Evolutionary conservation across 2,888 invertebrate genomes (phyloP).

Genomic region (Chalcosyrphus nemorum): DNA sequence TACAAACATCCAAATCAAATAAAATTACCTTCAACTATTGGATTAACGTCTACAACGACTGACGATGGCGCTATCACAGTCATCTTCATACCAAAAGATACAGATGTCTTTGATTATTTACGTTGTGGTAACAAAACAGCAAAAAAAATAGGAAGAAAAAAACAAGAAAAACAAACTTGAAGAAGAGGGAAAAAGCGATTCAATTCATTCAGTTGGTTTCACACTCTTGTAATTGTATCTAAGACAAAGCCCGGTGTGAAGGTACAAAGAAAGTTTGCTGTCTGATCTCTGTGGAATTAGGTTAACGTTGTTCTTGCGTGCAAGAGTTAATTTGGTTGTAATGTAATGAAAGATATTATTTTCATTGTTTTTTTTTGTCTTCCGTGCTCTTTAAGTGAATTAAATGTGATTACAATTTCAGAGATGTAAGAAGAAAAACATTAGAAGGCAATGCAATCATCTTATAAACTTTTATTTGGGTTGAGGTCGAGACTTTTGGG

Average conservation of each 20-base stretch:
- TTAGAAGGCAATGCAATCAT: background rate
- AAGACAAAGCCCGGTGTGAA: conserved; percentile 7
- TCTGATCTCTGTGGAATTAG: conserved; percentile 5
- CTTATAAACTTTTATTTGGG: background rate
- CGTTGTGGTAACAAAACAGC: background rate
- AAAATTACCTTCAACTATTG: conserved; percentile 5
- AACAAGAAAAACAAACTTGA: background rate
- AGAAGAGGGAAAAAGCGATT: background rate
- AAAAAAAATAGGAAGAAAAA: no score
- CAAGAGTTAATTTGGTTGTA: background rate
- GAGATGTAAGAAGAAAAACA: background rate
- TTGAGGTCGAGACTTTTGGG: background rate
- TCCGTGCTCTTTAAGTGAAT: background rate
- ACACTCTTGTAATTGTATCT: conserved; percentile 3
- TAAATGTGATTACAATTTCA: background rate
- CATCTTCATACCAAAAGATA: background rate
- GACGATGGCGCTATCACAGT: conserved; percentile 7
- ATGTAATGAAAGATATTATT: background rate
- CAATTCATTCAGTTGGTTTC: conserved; percentile 10
- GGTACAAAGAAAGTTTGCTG: conserved; percentile 15
- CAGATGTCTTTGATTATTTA: background rate
- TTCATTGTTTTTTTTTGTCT: background rate
- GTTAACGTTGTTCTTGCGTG: conserved; percentile 10
- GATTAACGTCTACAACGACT: background rate
- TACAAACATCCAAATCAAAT: background rate